Evolutionary conservation across 1,140 invertebrate species (phyloP), one percentile per base, ranked within the genome.

Genomic region (Drosophila melanica): DNA sequence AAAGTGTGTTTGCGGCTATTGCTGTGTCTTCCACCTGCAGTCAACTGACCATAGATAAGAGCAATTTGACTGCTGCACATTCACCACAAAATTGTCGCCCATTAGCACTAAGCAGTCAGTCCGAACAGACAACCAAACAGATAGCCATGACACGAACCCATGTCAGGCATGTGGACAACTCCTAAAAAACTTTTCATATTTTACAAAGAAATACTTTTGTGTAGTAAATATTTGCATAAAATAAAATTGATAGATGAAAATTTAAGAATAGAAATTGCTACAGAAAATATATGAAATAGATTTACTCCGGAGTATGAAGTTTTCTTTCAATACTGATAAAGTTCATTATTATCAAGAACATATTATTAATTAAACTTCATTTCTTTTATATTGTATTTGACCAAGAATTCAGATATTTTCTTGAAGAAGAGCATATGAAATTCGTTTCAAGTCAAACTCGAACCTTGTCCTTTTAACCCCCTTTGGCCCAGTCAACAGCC

Each of bases 31-130:
- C 7, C 27, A 59, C 37, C 30, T 63, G 54, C 42, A 71, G 55
- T 58, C 73, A 27, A 39, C 20, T 63, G 45, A 44, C 45, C 41
- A 55, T 68, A 55, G 41, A 53, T 62, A 51, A 45, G 48, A 68
- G 71, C 79, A 77, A 81, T 81, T 81, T 81, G 62, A 41, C 63
- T 53, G 62, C 62, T 65, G 48, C 50, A 65, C 27, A 53, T 20
- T 71, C 58, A 53, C 77, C 58, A 51, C 77, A 71, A 74, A 79
- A 70, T 66, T 70, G 65, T 50, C 63, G 69, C 11, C 74, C 63
- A 81, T 81, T 81, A 77, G 74, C 74, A 70, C 50, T 70, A 65
- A 74, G 73, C 69, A 70, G 60, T 64, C 53, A 54, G 51, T 33
- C 51, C 58, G 11, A 54, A 45, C 30, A 33, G 60, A 12, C 39